Evolutionary conservation across 2,797 vertebrate genomes (phyloP).

Genomic region (Bradypodion pumilum): DNA sequence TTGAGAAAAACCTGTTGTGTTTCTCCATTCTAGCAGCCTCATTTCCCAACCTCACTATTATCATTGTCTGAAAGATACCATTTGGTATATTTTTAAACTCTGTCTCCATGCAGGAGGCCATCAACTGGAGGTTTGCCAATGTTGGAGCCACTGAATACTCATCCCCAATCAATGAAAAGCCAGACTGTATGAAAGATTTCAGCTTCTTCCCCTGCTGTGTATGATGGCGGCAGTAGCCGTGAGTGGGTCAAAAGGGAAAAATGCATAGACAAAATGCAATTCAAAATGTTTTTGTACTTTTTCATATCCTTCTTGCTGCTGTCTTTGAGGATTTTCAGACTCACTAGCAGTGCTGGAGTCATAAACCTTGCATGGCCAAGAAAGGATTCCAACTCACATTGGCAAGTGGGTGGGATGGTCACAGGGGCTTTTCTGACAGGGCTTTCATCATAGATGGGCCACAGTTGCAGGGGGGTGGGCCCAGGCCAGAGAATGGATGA

Average conservation of each 20-base stretch:
- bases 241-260: conserved; percentile 38
- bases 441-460: neutral
- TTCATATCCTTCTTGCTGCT: conserved; percentile 42
- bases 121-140: conserved; percentile 60
- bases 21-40: conserved; percentile 58
- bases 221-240: conserved; percentile 48
- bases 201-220: conserved; percentile 55
- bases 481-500: too few species aligned
- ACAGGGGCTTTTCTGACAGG: neutral
- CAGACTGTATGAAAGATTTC: conserved; percentile 62
- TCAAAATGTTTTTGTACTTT: conserved; percentile 44
- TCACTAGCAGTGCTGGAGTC: neutral
- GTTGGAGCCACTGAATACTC: conserved; percentile 60
- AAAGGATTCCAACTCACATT: neutral
- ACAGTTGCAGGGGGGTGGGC: too few species aligned
- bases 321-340: conserved; percentile 2
- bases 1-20: conserved; percentile 28
- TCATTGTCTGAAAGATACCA: conserved; percentile 45
- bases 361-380: neutral
- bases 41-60: conserved; percentile 43
- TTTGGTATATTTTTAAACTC: conserved; percentile 66
- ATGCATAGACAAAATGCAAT: conserved; percentile 43
- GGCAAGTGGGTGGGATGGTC: neutral
- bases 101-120: conserved; percentile 61
- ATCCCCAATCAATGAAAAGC: conserved; percentile 60